A percentile compares a stretch with the other conserved stretches of the same genome.
phyloP scores from a whole-genome alignment of 1,140 invertebrate species.

The Physella acuta region DNA sequence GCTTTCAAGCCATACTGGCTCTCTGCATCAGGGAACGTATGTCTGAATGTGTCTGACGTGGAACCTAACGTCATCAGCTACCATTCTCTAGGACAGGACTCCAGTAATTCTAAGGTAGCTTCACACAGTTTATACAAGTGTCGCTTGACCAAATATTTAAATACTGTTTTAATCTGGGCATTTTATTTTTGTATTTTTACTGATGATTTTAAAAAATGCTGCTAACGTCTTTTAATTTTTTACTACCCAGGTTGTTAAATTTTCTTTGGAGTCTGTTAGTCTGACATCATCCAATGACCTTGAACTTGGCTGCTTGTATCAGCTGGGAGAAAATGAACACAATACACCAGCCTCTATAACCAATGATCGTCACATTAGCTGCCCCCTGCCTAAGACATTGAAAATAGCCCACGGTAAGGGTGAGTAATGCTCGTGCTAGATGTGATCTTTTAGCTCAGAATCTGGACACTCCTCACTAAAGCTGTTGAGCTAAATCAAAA shows the following conservation, averaged over 20 bases:
- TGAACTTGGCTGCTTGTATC: conserved; percentile 42
- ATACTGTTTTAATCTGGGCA: background rate
- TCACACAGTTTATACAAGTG: background rate
- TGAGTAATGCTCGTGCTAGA: conserved; percentile 35
- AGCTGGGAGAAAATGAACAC: conserved; percentile 31
- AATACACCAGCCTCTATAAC: conserved; percentile 38
- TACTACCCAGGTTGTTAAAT: conserved; percentile 34
- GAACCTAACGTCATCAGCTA: conserved; percentile 36
- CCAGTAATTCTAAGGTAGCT: background rate
- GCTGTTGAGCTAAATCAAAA: too few relatives aligned
- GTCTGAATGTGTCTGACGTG: conserved; percentile 39
- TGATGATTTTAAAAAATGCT: too few relatives aligned
- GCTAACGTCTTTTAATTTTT: too few relatives aligned
- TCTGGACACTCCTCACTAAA: too few relatives aligned
- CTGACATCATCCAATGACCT: conserved; percentile 24
- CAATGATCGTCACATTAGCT: conserved; percentile 37
- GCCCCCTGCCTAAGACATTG: conserved; percentile 35
- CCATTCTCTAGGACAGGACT: conserved; percentile 26
- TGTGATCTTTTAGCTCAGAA: too few relatives aligned
- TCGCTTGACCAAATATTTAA: background rate
- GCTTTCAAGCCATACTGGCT: conserved; percentile 42
- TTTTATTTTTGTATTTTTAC: too few relatives aligned
- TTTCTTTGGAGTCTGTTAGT: conserved; percentile 41
- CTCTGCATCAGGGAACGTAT: conserved; percentile 30
- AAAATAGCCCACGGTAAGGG: conserved; percentile 46